Base-by-base conservation (phyloP, 1,140 invertebrate species). In the Agrypnia vestita region DNA sequence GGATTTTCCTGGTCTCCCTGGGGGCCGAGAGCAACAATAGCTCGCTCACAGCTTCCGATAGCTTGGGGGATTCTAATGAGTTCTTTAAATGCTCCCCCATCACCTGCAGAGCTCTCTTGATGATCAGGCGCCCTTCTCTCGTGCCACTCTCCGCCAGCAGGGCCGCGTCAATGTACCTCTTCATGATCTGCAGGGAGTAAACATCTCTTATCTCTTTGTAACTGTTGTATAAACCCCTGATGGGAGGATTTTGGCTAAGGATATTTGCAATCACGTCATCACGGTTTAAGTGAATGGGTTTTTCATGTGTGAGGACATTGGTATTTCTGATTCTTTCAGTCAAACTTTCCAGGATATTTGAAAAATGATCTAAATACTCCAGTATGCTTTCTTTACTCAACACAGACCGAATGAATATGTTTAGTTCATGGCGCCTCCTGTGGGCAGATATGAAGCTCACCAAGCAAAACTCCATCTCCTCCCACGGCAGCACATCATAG, bases 381-480 rank as follows among this genome's bases (percentile, higher is more conserved):
- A 56, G 19, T 4, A 53, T 13, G 3, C n/a, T 56, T 17, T 13
- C 53, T 56, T 56, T 56, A 56, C n/a, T 8, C n/a, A 56, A 17
- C 4, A 19, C 4, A 19, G 12, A 9, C 51, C 13, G 11, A 17
- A n/a, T 11, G 17, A 53, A 53, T 17, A 53, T n/a, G 12, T 53
- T 53, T 6, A 53, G 13, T 13, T 53, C 13, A 11, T 53, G 13
- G 8, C 13, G 51, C 12, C 12, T 17, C 13, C 8, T 53, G 51
- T 53, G 51, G 17, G 51, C 51, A 13, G 51, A 53, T 53, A 53
- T 53, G 7, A 53, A 53, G 17, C 51, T n/a, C 12, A 53, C 8
- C 53, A 56, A 56, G 19, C 53, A 56, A 15, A 56, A 56, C n/a
- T 56, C 53, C n/a, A 56, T n/a, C n/a, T 56, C 53, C 53, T 56